Evolutionary conservation across 1,140 invertebrate species (phyloP), one percentile per base, ranked within the genome.

Genomic region (Pseudomyrmex dendroicus): DNA sequence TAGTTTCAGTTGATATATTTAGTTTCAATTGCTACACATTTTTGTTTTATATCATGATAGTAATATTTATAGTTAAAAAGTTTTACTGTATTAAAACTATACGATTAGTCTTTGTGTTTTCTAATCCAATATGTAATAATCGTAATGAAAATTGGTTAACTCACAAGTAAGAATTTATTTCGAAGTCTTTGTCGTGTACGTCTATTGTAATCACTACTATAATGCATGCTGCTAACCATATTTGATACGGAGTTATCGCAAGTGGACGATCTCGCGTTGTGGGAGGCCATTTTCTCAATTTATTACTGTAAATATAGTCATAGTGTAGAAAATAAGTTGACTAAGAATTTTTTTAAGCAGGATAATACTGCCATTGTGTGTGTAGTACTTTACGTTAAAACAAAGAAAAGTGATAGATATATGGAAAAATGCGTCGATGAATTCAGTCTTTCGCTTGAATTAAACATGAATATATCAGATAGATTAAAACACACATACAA

Each of bases 331-430:
- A 80, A 25, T 77, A 77, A 76, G 84, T 91, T 76, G 83, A 84
- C 57, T 91, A 92, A 91, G 67, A 91, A 89, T 92, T 90, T 35
- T 35, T 90, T 91, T 89, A 89, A 90, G 90, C 91, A 90, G 92
- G 91, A 91, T 92, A 91, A 93, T 93, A 93, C 91, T 94, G 92
- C 91, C 92, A 91, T 93, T 82, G 80, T 82, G 63, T 91, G 86
- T 90, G 89, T 93, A 92, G 91, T 89, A 92, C 89, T 89, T 87
- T 92, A 86, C 89, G 88, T 89, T 83, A 85, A 83, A 90, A 77
- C 54, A 73, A 88, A 85, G 77, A 66, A 83, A 84, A 78, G 85
- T 74, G 80, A 85, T 80, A 83, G 48, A 63, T 86, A 74, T 35
- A 64, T 59, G 72, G 68, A 82, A 80, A 84, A 80, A 84, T 52